Evolutionary conservation across 2,888 invertebrate species (phyloP).

Genomic region (Carabus problematicus): DNA sequence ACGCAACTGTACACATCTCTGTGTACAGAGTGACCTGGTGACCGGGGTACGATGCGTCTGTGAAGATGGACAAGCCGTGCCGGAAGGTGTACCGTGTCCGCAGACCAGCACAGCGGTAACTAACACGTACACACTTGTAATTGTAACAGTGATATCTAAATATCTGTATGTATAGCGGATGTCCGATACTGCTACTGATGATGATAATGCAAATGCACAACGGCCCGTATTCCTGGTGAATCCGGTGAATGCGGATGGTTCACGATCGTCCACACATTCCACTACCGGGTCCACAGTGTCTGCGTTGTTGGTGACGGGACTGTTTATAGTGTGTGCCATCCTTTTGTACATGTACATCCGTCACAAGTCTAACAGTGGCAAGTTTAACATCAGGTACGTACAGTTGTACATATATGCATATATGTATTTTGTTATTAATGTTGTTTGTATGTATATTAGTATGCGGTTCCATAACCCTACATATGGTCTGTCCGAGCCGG

Average conservation of each 20-base stretch:
- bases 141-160: slow-evolving; percentile 5
- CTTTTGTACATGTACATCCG: slow-evolving; percentile 44
- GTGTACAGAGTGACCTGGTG: slow-evolving; percentile 61
- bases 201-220: slow-evolving; percentile 2
- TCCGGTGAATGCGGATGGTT: slow-evolving; percentile 12
- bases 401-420: not conserved
- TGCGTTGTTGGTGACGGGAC: slow-evolving; percentile 47
- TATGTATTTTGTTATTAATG: not conserved
- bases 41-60: slow-evolving; percentile 65
- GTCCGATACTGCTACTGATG: slow-evolving; percentile 14
- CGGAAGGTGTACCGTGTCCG: slow-evolving; percentile 54
- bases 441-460: slow-evolving; percentile 47
- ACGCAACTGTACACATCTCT: slow-evolving; percentile 67
- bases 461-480: slow-evolving; percentile 55
- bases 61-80: slow-evolving; percentile 60
- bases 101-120: slow-evolving; percentile 42
- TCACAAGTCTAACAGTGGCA: slow-evolving; percentile 46
- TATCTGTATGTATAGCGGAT: slow-evolving; percentile 15
- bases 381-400: slow-evolving; percentile 48
- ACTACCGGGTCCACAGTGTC: slow-evolving; percentile 45
- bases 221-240: slow-evolving; percentile 43
- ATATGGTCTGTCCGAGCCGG: slow-evolving; percentile 50
- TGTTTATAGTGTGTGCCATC: slow-evolving; percentile 45
- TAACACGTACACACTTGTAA: not conserved
- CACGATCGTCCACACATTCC: slow-evolving; percentile 11